Evolutionary conservation across 1,140 invertebrate genomes (phyloP).

Genomic region (Drosophila miranda): DNA sequence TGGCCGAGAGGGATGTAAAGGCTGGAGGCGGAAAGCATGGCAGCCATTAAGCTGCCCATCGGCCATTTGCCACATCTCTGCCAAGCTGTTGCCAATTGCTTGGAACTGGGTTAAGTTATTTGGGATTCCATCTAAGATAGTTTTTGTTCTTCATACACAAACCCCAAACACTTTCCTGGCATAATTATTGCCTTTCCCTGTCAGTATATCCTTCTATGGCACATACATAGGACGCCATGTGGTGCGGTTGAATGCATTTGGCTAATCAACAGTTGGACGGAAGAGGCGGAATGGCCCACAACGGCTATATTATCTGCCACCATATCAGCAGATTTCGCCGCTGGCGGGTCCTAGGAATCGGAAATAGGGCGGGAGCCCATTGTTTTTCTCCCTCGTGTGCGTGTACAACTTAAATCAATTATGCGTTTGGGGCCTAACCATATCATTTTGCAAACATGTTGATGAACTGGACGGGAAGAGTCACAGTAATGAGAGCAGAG

Average conservation of each 20-base stretch:
- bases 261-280: slow-evolving; percentile 52
- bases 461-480: not conserved
- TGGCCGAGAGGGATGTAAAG: slow-evolving; percentile 12
- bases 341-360: slow-evolving; percentile 33
- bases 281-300: slow-evolving; percentile 18
- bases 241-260: slow-evolving; percentile 30
- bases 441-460: slow-evolving; percentile 16
- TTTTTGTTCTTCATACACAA: not conserved
- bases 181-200: slow-evolving; percentile 61
- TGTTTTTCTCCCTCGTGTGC: slow-evolving; percentile 31
- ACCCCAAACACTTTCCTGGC: slow-evolving; percentile 11
- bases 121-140: slow-evolving; percentile 67
- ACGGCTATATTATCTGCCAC: slow-evolving; percentile 61
- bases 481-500: slow-evolving; percentile 26
- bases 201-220: slow-evolving; percentile 47
- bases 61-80: slow-evolving; percentile 62
- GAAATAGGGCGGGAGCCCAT: slow-evolving; percentile 12
- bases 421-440: slow-evolving; percentile 52
- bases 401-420: slow-evolving; percentile 71
- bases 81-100: slow-evolving; percentile 66
- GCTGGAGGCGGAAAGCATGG: slow-evolving; percentile 59
- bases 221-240: slow-evolving; percentile 42
- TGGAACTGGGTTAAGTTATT: slow-evolving; percentile 71
- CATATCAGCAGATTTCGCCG: slow-evolving; percentile 37
- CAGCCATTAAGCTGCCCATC: slow-evolving; percentile 74